These are phyloP conservation scores for Lutjanus campechanus DNA, from an alignment of 2,797 vertebrate genomes.

Conservation along the genomic window DNA sequence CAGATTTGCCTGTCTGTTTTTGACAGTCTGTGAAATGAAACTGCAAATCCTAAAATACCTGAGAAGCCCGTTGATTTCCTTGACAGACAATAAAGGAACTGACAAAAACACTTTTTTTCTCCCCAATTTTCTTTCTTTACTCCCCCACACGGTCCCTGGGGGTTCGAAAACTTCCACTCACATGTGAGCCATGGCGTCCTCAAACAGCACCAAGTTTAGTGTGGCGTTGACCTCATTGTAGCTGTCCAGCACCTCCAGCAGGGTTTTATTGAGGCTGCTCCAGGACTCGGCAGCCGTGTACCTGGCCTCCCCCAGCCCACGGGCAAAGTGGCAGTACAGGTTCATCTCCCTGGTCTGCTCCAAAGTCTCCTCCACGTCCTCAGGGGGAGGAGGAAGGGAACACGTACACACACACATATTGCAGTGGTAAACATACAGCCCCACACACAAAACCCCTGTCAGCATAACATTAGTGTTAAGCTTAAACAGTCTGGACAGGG, in stretches of 20 bases:
- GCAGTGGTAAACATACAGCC: constrained; percentile 49
- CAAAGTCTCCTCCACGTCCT: constrained; percentile 88
- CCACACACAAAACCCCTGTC: constrained; percentile 57
- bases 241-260: constrained; percentile 89
- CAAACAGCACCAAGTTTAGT: constrained; percentile 94
- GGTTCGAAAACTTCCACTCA: constrained; percentile 80
- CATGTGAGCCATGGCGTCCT: constrained; percentile 95
- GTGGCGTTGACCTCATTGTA: constrained; percentile 94
- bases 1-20: constrained; percentile 46
- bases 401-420: constrained; percentile 30
- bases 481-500: constrained; percentile 72
- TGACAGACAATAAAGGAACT: constrained; percentile 51
- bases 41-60: constrained; percentile 49
- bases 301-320: constrained; percentile 88
- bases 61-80: constrained; percentile 25
- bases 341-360: constrained; percentile 86
- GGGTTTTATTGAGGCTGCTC: constrained; percentile 88
- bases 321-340: constrained; percentile 94
- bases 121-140: too few species aligned
- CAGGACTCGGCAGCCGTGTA: constrained; percentile 91
- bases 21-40: constrained; percentile 55
- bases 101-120: constrained; percentile 12
- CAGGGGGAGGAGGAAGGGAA: constrained; percentile 19
- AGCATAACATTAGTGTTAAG: constrained; percentile 63
- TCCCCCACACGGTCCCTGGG: neutral